Conservation (phyloP, 2,797 vertebrate genomes). For the Cryptoprocta ferox region DNA sequence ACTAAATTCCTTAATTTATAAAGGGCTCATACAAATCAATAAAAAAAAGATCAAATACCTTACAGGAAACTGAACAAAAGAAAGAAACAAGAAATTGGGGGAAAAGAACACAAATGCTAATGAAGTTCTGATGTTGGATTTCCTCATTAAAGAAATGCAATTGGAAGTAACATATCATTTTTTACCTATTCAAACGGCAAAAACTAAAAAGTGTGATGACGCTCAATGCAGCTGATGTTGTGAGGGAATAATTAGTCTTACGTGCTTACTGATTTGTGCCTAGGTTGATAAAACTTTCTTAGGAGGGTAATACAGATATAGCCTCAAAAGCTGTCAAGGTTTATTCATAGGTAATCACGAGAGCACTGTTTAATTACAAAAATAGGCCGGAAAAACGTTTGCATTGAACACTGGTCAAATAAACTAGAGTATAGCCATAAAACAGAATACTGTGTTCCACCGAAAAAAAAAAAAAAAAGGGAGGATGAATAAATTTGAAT, state of each 20-base stretch:
- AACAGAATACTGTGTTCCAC: neutral
- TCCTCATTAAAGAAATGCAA: constrained; percentile 26
- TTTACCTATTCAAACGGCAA: constrained; percentile 1
- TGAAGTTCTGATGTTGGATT: neutral
- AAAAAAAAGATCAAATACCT: neutral
- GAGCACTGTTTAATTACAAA: constrained; percentile 1
- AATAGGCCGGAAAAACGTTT: constrained; percentile 21
- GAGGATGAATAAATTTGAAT: neutral
- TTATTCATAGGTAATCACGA: neutral
- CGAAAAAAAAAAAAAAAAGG: neutral
- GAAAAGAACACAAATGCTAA: constrained; percentile 9
- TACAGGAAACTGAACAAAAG: constrained; percentile 47
- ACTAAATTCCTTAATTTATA: neutral
- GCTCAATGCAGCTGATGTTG: neutral
- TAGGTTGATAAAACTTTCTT: neutral
- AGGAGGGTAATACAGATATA: neutral
- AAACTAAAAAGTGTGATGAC: neutral
- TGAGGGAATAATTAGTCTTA: neutral
- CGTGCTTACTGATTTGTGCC: neutral
- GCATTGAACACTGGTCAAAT: neutral
- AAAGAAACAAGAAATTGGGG: neutral
- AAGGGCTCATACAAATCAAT: neutral
- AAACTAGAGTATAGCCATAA: neutral
- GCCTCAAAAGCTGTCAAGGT: neutral
- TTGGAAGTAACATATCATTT: neutral